phyloP scores from a whole-genome alignment of 2,113 vertebrate genomes.

The Poicephalus gulielmi region DNA sequence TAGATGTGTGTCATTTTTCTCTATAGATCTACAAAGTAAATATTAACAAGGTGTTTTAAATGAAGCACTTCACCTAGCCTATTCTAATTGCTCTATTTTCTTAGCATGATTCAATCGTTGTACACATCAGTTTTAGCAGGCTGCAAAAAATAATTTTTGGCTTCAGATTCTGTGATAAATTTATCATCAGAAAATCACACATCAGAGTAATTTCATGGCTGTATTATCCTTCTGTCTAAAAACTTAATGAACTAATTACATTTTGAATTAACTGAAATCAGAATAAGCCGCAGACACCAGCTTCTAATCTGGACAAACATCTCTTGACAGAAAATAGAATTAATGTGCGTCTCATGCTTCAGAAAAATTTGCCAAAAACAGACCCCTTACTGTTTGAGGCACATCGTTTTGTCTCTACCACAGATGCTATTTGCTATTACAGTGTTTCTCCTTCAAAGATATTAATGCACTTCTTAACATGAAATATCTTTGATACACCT shows the following conservation, averaged over 20 bases:
- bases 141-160: conserved; percentile 28
- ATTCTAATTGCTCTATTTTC: not conserved
- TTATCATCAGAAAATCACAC: conserved; percentile 49
- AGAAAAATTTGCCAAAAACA: not conserved
- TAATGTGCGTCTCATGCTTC: not conserved
- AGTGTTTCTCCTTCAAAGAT: not conserved
- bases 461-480: not conserved
- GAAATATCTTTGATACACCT: not conserved
- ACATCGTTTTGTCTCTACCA: not conserved
- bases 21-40: conserved; percentile 27
- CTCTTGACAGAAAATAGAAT: conserved; percentile 14
- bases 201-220: conserved; percentile 56
- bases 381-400: not conserved
- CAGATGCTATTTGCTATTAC: not conserved
- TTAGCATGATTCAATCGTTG: not conserved
- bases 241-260: conserved; percentile 50
- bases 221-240: conserved; percentile 53
- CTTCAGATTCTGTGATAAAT: conserved; percentile 43
- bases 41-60: conserved; percentile 46
- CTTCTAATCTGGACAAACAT: not conserved
- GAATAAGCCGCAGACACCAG: conserved; percentile 9
- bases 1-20: not conserved
- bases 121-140: not conserved
- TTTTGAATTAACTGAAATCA: conserved; percentile 54
- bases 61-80: conserved; percentile 10